phyloP scores from a whole-genome alignment of 92 coral and sea anemone species.

The Porites rus region DNA sequence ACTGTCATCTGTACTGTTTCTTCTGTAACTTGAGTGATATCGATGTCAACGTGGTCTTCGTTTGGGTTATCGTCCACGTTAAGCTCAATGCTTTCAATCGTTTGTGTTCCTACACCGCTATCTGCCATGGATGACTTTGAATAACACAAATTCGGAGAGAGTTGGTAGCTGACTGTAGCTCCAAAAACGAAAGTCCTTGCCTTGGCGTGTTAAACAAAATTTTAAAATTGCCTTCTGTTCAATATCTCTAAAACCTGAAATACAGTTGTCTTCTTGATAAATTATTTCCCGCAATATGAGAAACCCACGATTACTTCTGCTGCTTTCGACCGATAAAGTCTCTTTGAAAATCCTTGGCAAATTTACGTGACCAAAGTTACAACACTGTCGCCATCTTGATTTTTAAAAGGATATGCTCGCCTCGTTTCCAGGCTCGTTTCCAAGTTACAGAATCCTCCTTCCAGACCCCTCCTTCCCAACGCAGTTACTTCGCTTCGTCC shows the following conservation, averaged over 20 bases:
- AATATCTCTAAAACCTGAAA: background rate
- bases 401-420: background rate
- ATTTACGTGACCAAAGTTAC: background rate
- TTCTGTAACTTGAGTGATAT: slow-evolving; percentile 34
- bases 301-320: background rate
- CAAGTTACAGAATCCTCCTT: too few species aligned
- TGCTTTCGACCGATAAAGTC: background rate
- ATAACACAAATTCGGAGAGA: background rate
- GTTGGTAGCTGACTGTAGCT: background rate
- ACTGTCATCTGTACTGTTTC: slow-evolving; percentile 5
- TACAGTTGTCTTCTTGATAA: background rate
- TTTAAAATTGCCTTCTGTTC: background rate
- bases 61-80: slow-evolving; percentile 35
- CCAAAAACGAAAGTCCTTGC: background rate
- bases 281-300: background rate
- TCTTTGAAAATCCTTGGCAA: background rate
- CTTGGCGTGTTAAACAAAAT: background rate
- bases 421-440: slow-evolving; percentile 4
- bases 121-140: slow-evolving; percentile 6
- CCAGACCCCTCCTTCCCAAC: too few species aligned
- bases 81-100: slow-evolving; percentile 41
- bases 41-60: slow-evolving; percentile 31
- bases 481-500: too few species aligned
- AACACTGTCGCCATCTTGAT: background rate
- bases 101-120: slow-evolving; percentile 24